A percentile compares a stretch with the other conserved stretches of the same genome.
phyloP scores from a whole-genome alignment of 2,797 vertebrate species.

The Chrysocyon brachyurus region DNA sequence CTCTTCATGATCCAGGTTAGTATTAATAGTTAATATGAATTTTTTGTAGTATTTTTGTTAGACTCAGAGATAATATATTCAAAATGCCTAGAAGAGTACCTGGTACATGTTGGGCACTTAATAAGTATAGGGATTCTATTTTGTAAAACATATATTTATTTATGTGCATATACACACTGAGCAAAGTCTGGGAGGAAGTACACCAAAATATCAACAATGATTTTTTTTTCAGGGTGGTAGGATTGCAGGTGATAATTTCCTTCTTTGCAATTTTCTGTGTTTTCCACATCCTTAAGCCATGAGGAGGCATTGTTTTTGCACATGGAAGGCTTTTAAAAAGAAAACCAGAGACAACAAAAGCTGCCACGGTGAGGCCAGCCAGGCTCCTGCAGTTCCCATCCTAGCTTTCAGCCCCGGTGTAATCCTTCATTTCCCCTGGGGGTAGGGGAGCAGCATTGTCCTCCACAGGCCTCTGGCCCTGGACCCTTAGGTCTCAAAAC shows the following conservation, averaged over 20 bases:
- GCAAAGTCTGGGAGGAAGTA: not conserved
- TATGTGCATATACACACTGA: not conserved
- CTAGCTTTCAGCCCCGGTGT: rapidly evolving
- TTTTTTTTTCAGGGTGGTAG: not conserved
- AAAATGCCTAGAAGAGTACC: not conserved
- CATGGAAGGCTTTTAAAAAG: not conserved
- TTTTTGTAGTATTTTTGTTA: not conserved
- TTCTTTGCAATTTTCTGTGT: not conserved
- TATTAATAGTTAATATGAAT: not conserved
- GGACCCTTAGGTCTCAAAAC: not conserved
- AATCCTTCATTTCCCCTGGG: not conserved
- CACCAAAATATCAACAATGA: not conserved
- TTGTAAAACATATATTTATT: not conserved
- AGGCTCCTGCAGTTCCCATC: not conserved
- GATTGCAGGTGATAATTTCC: not conserved
- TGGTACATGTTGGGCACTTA: not conserved
- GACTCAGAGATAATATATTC: constrained; percentile 30
- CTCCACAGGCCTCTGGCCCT: no score
- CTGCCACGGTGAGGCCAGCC: rapidly evolving
- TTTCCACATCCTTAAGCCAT: not conserved
- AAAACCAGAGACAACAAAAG: not conserved
- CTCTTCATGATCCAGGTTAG: not conserved
- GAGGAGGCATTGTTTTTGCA: not conserved
- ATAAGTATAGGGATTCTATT: not conserved
- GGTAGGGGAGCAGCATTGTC: not conserved